Conservation (phyloP, 1,140 invertebrate species). For the Formica exsecta region DNA sequence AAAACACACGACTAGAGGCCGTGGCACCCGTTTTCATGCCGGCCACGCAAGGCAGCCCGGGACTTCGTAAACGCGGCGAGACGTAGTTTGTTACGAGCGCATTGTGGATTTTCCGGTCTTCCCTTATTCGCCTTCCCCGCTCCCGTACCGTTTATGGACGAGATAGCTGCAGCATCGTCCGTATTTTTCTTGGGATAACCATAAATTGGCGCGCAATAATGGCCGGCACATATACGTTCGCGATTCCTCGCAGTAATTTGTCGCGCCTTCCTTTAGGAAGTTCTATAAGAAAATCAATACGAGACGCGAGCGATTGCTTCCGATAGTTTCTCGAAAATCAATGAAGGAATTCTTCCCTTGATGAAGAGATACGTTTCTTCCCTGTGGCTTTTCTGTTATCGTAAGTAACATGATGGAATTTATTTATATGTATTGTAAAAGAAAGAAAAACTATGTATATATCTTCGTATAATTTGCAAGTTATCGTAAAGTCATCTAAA, state of each 20-base stretch:
- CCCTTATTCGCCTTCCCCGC: constrained; percentile 3
- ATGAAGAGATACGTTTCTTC: background rate
- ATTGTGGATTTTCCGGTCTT: constrained; percentile 70
- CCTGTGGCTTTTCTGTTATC: background rate
- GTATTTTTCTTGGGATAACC: constrained; percentile 64
- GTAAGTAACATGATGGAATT: background rate
- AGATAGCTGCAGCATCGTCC: constrained; percentile 49
- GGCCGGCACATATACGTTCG: constrained; percentile 53
- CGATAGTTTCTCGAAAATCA: background rate
- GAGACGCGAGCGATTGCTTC: constrained; percentile 10
- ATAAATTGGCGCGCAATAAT: constrained; percentile 69
- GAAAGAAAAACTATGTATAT: background rate
- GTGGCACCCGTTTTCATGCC: constrained; percentile 69
- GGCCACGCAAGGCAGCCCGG: constrained; percentile 48
- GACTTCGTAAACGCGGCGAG: constrained; percentile 42
- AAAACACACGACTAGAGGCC: constrained; percentile 5
- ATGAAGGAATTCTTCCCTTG: background rate
- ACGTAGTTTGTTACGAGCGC: constrained; percentile 71
- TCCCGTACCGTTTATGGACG: constrained; percentile 31
- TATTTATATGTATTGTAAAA: background rate
- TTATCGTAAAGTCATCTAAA: background rate
- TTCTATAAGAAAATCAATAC: constrained; percentile 11
- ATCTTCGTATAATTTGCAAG: background rate
- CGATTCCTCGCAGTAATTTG: constrained; percentile 70
- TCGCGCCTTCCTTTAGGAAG: constrained; percentile 13